Evolutionary conservation across 2,888 invertebrate species (phyloP), one percentile per base, ranked within the genome.

Genomic region (Troides aeacus): DNA sequence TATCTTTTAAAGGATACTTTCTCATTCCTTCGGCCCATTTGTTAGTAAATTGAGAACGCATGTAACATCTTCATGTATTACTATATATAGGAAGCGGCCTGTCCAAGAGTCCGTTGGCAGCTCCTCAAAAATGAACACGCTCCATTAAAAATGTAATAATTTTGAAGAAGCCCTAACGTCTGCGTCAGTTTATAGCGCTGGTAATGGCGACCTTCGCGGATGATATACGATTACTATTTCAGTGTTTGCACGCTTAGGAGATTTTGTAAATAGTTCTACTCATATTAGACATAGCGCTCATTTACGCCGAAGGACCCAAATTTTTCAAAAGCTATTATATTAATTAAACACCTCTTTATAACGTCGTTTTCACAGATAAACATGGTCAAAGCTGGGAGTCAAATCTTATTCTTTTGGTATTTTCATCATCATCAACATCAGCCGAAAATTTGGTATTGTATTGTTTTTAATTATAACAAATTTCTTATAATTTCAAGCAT

Each of bases 71-170:
- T 18, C 15, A 18, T 53, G 15, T 46, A 10, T 39, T 1, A 39
- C 7, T 10, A 7, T 39, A 39, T 39, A 15, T n/a, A 18, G 30
- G 50, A 36, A 66, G 24, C 60, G 18, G 21, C 57, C 18, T 56
- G 53, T 39, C 24, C 18, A 46, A 24, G 46, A 30, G 23, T 60
- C 21, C 24, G 36, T 67, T 62, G 61, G 67, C 67, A 56, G 21
- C 30, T 30, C 67, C 39, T 67, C 67, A 62, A 56, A 61, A 56
- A 46, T 56, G 18, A 64, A 64, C 42, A 56, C 69, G 69, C 60
- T 64, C 64, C 60, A 69, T 69, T 64, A 61, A 69, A 69, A 69
- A 39, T 59, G 23, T 61, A 69, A 69, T 64, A 59, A 69, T 57
- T 69, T 56, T 39, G 42, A 46, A 60, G 69, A 64, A 60, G 69